phyloP scores from a whole-genome alignment of 2,113 vertebrate genomes.

The Trogon melanurus region DNA sequence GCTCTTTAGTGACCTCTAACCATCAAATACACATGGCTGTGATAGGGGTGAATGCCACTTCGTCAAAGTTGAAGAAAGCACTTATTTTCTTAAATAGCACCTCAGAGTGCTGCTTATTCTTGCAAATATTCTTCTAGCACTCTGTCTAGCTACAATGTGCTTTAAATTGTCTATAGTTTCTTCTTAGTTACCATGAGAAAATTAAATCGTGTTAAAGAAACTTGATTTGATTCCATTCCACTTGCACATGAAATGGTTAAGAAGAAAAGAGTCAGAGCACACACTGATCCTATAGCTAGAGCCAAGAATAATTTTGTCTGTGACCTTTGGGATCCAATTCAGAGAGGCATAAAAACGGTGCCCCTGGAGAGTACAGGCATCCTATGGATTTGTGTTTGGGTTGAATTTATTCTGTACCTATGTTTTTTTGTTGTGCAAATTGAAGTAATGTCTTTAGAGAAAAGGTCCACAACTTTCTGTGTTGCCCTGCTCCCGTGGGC shows the following conservation, averaged over 20 bases:
- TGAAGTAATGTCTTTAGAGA: background rate
- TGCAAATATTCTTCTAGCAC: background rate
- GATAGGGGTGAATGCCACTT: background rate
- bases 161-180: background rate
- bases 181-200: background rate
- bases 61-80: background rate
- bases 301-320: slow-evolving; percentile 24
- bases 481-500: background rate
- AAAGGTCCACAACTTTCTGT: background rate
- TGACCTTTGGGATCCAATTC: background rate
- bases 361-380: background rate
- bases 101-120: background rate
- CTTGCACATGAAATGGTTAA: background rate
- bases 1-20: background rate
- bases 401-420: background rate
- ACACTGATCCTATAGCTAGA: background rate
- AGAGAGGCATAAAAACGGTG: background rate
- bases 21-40: background rate
- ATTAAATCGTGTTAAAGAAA: background rate
- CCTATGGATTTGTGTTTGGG: background rate
- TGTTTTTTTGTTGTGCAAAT: background rate
- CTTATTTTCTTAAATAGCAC: background rate
- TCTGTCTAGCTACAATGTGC: background rate
- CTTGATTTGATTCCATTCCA: background rate
- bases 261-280: slow-evolving; percentile 4